phyloP scores from a whole-genome alignment of 2,797 vertebrate species.

The Falco cherrug region DNA sequence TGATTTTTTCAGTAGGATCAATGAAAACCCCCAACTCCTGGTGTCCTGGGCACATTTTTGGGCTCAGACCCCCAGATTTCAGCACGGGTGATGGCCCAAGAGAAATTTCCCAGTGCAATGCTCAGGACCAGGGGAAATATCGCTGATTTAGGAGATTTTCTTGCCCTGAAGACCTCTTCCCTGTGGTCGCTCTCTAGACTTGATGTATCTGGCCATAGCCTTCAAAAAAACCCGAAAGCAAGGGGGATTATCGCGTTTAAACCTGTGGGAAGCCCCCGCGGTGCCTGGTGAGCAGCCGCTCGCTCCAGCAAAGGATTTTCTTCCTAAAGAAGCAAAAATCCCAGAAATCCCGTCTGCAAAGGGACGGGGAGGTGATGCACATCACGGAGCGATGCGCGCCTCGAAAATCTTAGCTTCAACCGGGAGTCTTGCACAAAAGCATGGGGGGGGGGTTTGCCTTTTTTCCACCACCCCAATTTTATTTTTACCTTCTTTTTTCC shows the following conservation, averaged over 20 bases:
- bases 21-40: not conserved
- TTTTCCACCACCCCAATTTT: too few relatives aligned
- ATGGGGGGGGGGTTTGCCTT: too few relatives aligned
- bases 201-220: not conserved
- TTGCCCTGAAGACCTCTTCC: not conserved
- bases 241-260: not conserved
- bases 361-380: too few relatives aligned
- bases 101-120: not conserved
- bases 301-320: not conserved
- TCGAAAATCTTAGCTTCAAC: too few relatives aligned
- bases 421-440: too few relatives aligned
- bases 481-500: too few relatives aligned
- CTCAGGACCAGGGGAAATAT: not conserved
- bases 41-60: not conserved
- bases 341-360: too few relatives aligned
- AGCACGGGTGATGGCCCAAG: accelerated
- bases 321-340: not conserved
- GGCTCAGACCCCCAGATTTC: not conserved
- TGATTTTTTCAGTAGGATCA: not conserved
- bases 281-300: not conserved
- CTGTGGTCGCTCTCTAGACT: not conserved
- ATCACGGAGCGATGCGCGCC: too few relatives aligned
- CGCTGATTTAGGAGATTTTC: not conserved
- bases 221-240: not conserved
- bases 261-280: accelerated